Base-by-base conservation (phyloP, 2,113 vertebrate species). In the Leptocoma aspasia region DNA sequence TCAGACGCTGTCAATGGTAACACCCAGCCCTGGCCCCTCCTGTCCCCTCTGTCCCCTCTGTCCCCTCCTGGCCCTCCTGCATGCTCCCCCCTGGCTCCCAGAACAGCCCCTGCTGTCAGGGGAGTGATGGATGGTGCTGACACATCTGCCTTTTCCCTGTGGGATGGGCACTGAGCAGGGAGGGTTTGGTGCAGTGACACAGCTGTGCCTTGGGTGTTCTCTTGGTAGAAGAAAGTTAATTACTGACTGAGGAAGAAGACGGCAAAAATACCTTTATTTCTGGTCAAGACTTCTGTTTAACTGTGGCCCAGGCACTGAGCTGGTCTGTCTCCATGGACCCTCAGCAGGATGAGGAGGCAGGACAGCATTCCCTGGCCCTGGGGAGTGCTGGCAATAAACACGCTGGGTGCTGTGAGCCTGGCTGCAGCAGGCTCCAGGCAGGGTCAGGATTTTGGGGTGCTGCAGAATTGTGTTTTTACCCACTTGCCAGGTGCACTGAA, bases 1-100 rank as follows among this genome's bases (percentile, higher is more conserved):
- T 96, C 98, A 31, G 98, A 99, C 70, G 96, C 97, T 97, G 96
- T 95, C 81, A 98, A 97, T 98, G 98, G 98, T 98, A 98, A 98
- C 59, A 12, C 39, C 39, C 39, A 39, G 39, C 39, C 39, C 39
- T 37, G 57, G 16, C 41, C 41, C 45, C 17, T 19, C 73, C 73
- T 22, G 31, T 69, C 42, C 41, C 71, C 50, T 39, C 10, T 39
- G 54, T 18, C 33, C 54, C 47, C 14, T 33, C 42, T 9, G 37
- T 1, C 65, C 37, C 59, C 24, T 7, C 31, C 76, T 11, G 31
- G 68, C 44, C 42, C 45, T 45, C 8, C 28, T 3, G 95, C 96
- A 86, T 72, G 96, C 4, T 13, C 27, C 22, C 45, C 45, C 24
- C 68, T 3, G 12, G 44, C 35, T 41, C 68, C 65, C 72, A 13